Percentiles rank a stretch among this genome's conserved stretches.
Evolutionary conservation across 2,113 vertebrate species (phyloP).

Genomic region (Tragulus kanchil): DNA sequence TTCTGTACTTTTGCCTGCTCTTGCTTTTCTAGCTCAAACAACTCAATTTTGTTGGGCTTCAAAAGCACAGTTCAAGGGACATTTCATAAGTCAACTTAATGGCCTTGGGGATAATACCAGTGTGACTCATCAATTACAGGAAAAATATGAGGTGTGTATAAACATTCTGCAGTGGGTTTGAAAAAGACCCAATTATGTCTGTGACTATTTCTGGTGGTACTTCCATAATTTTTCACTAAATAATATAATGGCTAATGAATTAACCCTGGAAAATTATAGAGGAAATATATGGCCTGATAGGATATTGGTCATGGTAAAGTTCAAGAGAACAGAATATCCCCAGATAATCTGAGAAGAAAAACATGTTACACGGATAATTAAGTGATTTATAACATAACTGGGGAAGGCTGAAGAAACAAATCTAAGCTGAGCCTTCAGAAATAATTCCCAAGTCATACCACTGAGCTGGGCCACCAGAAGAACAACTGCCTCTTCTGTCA

Average conservation of each 20-base stretch:
- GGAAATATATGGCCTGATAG: background rate
- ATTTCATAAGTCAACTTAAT: slow-evolving; percentile 55
- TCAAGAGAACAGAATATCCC: slow-evolving; percentile 20
- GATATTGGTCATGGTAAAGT: background rate
- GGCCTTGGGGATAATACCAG: background rate
- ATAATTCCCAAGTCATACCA: background rate
- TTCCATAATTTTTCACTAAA: background rate
- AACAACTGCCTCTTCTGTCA: background rate
- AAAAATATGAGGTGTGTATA: background rate
- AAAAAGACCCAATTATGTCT: background rate
- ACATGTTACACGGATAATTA: slow-evolving; percentile 22
- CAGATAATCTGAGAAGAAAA: background rate
- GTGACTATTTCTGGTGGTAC: background rate
- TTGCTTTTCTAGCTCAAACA: slow-evolving; percentile 64
- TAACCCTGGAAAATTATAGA: background rate
- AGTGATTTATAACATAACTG: background rate
- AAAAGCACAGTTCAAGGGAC: slow-evolving; percentile 53
- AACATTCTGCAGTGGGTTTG: background rate
- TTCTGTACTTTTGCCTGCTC: slow-evolving; percentile 32
- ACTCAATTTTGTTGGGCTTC: slow-evolving; percentile 57
- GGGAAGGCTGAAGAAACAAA: background rate
- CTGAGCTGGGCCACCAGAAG: background rate
- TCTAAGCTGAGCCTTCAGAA: slow-evolving; percentile 16
- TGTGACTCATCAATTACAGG: background rate
- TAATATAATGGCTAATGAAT: background rate